phyloP scores from a whole-genome alignment of 2,797 vertebrate genomes.

The Myotis myotis region DNA sequence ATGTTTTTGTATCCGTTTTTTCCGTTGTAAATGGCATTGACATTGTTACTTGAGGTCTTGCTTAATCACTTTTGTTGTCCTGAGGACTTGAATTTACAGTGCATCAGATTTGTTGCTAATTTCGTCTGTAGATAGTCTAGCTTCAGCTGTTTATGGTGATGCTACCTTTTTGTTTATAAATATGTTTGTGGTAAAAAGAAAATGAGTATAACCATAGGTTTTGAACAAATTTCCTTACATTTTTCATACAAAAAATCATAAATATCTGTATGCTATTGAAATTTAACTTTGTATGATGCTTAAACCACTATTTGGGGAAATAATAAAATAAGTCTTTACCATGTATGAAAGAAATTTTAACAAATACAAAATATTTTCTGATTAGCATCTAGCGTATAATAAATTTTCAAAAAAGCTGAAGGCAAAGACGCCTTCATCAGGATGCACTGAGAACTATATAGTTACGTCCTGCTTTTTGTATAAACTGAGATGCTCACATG shows the following conservation, averaged over 20 bases:
- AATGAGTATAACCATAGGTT: constrained; percentile 95
- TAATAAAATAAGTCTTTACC: constrained; percentile 90
- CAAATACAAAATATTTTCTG: constrained; percentile 87
- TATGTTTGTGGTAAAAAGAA: constrained; percentile 97
- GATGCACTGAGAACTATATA: constrained; percentile 92
- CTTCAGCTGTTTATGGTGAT: constrained; percentile 95
- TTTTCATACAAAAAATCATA: constrained; percentile 92
- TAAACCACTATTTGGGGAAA: constrained; percentile 93
- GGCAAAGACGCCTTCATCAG: constrained; percentile 84
- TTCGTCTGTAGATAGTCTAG: constrained; percentile 98
- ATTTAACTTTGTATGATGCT: constrained; percentile 94
- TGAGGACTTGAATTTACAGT: constrained; percentile 94
- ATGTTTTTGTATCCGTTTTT: constrained; percentile 88
- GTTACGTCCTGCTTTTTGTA: constrained; percentile 93
- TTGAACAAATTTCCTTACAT: constrained; percentile 93
- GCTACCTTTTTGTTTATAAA: constrained; percentile 91
- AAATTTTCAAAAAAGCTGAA: constrained; percentile 86
- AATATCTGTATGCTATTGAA: constrained; percentile 97
- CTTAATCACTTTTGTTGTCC: constrained; percentile 89
- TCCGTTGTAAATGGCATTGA: constrained; percentile 89
- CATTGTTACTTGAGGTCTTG: constrained; percentile 89
- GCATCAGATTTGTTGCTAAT: constrained; percentile 94
- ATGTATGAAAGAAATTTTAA: constrained; percentile 89
- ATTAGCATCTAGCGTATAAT: constrained; percentile 89
- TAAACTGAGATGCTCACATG: constrained; percentile 92